Conservation (phyloP, 1,140 invertebrate species). For the Brachionus manjavacas region DNA sequence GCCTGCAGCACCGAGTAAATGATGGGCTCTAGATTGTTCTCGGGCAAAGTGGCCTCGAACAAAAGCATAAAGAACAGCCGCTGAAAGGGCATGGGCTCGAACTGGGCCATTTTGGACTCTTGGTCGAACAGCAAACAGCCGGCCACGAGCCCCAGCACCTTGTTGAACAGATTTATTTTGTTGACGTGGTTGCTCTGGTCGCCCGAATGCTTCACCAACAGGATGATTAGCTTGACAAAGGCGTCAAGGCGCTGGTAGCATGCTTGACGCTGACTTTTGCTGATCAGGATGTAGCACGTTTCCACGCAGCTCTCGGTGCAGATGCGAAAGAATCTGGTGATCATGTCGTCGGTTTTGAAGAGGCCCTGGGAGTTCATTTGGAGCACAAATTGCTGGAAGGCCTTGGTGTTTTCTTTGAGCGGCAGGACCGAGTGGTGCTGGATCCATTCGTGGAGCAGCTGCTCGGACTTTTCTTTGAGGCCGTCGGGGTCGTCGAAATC, state of each 20-base stretch:
- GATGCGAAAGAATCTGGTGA: constrained; percentile 90
- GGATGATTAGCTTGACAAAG: constrained; percentile 83
- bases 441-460: constrained; percentile 87
- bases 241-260: constrained; percentile 93
- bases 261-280: background rate
- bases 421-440: constrained; percentile 73
- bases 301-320: constrained; percentile 95
- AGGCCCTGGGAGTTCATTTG: constrained; percentile 95
- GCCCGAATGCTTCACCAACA: constrained; percentile 84
- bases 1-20: constrained; percentile 59
- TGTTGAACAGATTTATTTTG: constrained; percentile 93
- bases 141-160: constrained; percentile 86
- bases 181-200: constrained; percentile 72
- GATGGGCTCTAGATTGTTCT: constrained; percentile 80
- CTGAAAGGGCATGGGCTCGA: constrained; percentile 95
- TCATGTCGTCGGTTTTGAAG: constrained; percentile 91
- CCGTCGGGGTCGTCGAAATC: constrained; percentile 89
- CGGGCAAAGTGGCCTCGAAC: constrained; percentile 67
- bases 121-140: constrained; percentile 91
- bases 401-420: constrained; percentile 79
- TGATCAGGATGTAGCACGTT: background rate
- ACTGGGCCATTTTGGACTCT: constrained; percentile 73
- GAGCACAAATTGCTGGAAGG: constrained; percentile 67
- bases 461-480: constrained; percentile 89
- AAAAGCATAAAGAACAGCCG: constrained; percentile 94